Conservation (phyloP, 2,113 vertebrate genomes). For the Chunga burmeisteri region DNA sequence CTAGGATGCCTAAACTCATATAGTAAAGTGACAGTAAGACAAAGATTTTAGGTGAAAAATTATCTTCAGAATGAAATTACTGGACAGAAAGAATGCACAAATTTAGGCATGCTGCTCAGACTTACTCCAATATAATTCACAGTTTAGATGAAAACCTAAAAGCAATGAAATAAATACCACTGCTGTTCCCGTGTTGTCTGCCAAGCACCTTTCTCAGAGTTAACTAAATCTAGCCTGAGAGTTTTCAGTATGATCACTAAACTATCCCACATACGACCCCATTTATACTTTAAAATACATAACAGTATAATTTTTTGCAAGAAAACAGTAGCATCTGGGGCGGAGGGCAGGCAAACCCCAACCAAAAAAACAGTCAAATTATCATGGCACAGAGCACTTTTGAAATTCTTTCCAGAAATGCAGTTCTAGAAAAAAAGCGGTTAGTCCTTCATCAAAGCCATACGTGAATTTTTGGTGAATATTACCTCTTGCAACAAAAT, state of each 20-base stretch:
- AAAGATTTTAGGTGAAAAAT: not conserved
- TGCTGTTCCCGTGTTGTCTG: not conserved
- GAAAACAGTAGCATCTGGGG: not conserved
- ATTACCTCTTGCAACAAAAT: not conserved
- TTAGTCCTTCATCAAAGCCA: not conserved
- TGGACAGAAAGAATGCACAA: not conserved
- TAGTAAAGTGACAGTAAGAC: not conserved
- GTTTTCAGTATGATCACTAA: not conserved
- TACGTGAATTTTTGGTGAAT: accelerated
- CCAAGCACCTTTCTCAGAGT: not conserved
- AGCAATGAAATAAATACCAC: not conserved
- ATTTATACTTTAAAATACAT: not conserved
- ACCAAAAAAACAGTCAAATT: not conserved
- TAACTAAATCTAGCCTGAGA: not conserved
- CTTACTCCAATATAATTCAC: not conserved
- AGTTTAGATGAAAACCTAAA: not conserved
- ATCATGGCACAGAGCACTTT: not conserved
- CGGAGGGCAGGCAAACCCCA: accelerated
- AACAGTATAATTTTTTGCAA: not conserved
- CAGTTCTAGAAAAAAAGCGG: not conserved
- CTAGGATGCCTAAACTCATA: not conserved
- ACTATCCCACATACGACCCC: not conserved
- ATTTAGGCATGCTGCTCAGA: not conserved
- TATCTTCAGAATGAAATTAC: not conserved
- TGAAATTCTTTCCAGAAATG: accelerated